A percentile compares a stretch with the other conserved stretches of the same genome.
Evolutionary conservation across 2,113 vertebrate species (phyloP).

Genomic region (Baryphthengus martii): DNA sequence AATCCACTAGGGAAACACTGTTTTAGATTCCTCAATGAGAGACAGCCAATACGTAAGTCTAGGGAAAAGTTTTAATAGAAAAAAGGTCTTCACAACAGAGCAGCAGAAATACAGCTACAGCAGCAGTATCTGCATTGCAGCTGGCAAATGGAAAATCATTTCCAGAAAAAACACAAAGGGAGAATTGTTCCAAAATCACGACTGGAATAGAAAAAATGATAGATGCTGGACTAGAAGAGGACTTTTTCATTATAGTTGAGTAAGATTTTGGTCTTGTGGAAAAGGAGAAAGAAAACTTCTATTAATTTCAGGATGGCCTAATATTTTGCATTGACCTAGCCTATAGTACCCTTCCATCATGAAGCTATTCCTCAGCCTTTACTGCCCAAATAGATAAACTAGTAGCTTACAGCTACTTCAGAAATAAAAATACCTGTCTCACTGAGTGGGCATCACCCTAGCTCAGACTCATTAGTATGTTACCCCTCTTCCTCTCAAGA

Average conservation of each 20-base stretch:
- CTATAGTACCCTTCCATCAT: not conserved
- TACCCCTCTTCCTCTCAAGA: not conserved
- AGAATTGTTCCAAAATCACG: not conserved
- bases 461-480: not conserved
- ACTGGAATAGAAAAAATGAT: not conserved
- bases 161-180: not conserved
- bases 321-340: not conserved
- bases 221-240: not conserved
- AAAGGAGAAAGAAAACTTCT: not conserved
- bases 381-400: not conserved
- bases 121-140: not conserved
- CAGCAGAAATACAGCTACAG: not conserved
- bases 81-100: not conserved
- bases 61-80: not conserved
- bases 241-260: not conserved
- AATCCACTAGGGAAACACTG: not conserved
- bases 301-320: not conserved
- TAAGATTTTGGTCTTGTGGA: not conserved
- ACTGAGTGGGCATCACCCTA: not conserved
- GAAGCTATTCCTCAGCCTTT: not conserved
- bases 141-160: not conserved
- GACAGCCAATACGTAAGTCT: not conserved
- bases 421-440: not conserved
- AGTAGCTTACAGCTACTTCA: not conserved
- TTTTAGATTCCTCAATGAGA: not conserved